Base-by-base conservation (phyloP, 2,797 vertebrate genomes). In the Peromyscus attwateri region DNA sequence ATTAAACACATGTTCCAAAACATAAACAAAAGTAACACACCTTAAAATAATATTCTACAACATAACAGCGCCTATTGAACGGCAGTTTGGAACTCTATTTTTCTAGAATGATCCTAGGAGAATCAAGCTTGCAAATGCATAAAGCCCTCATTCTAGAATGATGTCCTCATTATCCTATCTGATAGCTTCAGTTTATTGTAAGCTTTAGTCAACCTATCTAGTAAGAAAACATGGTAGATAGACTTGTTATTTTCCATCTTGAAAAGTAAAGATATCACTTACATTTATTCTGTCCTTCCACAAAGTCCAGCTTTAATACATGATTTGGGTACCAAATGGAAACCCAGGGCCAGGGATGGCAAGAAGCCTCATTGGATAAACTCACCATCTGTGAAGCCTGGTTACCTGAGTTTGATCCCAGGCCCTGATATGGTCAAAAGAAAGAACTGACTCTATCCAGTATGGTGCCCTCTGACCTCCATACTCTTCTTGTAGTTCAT, bases 281-380 rank as follows among this genome's bases (percentile, higher is more conserved):
- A 57, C 11, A 62, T 76, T 37, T 13, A 75, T 57, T 88, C 6
- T 14, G 68, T 82, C 90, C 10, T 82, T 93, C 84, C 6, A 79
- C 21, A 49, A 25, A 93, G 14, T 43, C 37, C 6, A 52, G 14
- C 14, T 82, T 75, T 31, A 80, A 27, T 3, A 40, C 0, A 64
- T 84, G 31, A 71, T 76, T 82, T 95, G 31, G 1, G 57, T 97
- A 27, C 55, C 10, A 95, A 94, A 94, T 73, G 5, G 17, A 93
- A 95, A 79, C 60, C 2, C 3, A 82, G 82, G 14, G n/a, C 49
- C 16, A 55, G n/a, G 16, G 14, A 9, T 57, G 17, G 62, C 6
- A 13, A 49, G 62, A 68, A 40, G 68, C 23, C 68, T 87, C 66
- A 29, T 14, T 87, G 43, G 66, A 70, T 37, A 71, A 31, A 46